phyloP scores from a whole-genome alignment of 2,888 invertebrate species.

The Caenorhabditis wallacei region DNA sequence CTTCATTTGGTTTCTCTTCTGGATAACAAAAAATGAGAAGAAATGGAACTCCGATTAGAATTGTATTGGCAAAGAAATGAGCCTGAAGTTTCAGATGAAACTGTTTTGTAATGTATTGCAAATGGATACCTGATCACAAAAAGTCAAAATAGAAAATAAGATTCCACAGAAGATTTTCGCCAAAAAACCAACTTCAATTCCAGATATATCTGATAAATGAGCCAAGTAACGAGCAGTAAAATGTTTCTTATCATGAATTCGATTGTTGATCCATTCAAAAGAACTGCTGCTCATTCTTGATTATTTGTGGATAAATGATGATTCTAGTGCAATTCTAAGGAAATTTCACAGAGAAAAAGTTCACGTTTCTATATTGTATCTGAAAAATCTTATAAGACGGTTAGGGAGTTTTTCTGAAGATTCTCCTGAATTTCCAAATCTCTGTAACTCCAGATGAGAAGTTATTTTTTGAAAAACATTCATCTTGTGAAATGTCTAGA shows the following conservation, averaged over 20 bases:
- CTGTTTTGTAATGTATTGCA: not conserved
- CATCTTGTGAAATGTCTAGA: too few species aligned
- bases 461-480: too few species aligned
- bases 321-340: too few species aligned
- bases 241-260: conserved; percentile 52
- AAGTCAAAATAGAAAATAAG: conserved; percentile 17
- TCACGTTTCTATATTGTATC: not conserved
- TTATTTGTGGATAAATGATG: not conserved
- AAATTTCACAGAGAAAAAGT: too few species aligned
- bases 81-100: conserved; percentile 28
- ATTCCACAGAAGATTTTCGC: conserved; percentile 9
- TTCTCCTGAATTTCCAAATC: too few species aligned
- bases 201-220: conserved; percentile 26
- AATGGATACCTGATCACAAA: conserved; percentile 29
- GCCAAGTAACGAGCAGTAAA: conserved; percentile 56
- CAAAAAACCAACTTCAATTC: conserved; percentile 16
- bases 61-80: conserved; percentile 59
- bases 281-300: not conserved
- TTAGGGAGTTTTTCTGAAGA: too few species aligned
- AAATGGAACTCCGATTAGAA: conserved; percentile 62
- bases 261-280: conserved; percentile 8
- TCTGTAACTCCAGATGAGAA: too few species aligned
- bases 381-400: too few species aligned
- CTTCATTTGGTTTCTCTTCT: conserved; percentile 62
- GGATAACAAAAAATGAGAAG: conserved; percentile 61